Conservation (phyloP, 1,140 invertebrate genomes). For the Ips typographus region DNA sequence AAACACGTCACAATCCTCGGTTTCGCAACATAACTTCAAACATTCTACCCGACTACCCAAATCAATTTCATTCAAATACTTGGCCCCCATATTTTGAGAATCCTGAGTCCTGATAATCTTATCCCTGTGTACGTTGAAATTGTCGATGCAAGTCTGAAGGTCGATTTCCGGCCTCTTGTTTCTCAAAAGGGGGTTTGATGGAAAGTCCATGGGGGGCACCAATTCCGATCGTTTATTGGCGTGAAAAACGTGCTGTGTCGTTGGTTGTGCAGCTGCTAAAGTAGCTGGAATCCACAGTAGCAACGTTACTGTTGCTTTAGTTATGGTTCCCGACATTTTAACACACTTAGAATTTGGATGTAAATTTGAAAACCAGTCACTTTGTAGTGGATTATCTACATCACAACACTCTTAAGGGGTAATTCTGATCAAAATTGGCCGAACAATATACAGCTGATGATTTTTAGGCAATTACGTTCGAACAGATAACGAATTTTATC, state of each 20-base stretch:
- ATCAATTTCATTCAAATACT: slow-evolving; percentile 83
- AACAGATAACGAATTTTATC: too few relatives aligned
- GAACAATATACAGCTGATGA: too few relatives aligned
- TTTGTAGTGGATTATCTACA: too few relatives aligned
- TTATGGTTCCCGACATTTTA: too few relatives aligned
- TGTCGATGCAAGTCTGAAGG: slow-evolving; percentile 56
- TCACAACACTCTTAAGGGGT: too few relatives aligned
- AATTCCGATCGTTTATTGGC: not conserved
- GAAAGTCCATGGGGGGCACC: slow-evolving; percentile 1
- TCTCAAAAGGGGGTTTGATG: slow-evolving; percentile 17
- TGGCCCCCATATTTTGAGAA: slow-evolving; percentile 82
- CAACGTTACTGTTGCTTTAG: too few relatives aligned
- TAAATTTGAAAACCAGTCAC: too few relatives aligned
- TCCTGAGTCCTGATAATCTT: slow-evolving; percentile 91
- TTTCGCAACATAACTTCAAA: slow-evolving; percentile 82
- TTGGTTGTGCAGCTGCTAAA: not conserved
- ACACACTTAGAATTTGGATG: too few relatives aligned
- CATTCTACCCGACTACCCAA: slow-evolving; percentile 78
- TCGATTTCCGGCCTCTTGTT: slow-evolving; percentile 47
- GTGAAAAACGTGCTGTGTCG: not conserved
- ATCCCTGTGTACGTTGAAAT: slow-evolving; percentile 82
- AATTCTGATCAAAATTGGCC: too few relatives aligned
- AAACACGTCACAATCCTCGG: slow-evolving; percentile 84
- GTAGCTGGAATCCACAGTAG: not conserved
- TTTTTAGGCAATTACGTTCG: too few relatives aligned